Evolutionary conservation across 2,888 invertebrate species (phyloP).

Genomic region (Noctua pronuba): DNA sequence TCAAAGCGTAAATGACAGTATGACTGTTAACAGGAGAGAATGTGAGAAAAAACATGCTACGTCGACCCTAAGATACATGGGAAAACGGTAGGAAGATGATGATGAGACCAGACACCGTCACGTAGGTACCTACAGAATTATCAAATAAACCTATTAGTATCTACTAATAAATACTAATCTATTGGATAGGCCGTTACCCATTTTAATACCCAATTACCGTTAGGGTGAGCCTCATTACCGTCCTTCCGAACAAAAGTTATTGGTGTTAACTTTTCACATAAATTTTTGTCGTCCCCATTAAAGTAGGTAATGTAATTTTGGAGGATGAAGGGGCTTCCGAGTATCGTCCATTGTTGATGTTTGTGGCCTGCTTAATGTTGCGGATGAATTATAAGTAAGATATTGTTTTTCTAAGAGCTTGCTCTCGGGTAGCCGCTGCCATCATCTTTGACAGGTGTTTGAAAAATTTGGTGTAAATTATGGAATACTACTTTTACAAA

Average conservation of each 20-base stretch:
- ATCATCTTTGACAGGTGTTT: slow-evolving; percentile 27
- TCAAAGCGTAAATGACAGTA: neutral
- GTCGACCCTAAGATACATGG: neutral
- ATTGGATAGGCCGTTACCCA: slow-evolving; percentile 20
- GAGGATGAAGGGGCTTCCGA: slow-evolving; percentile 62
- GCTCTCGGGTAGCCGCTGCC: neutral
- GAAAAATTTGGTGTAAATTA: too few species aligned
- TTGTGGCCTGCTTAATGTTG: slow-evolving; percentile 36
- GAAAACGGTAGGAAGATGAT: neutral
- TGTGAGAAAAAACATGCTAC: neutral
- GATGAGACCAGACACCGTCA: neutral
- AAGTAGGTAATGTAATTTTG: slow-evolving; percentile 78
- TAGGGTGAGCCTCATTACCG: slow-evolving; percentile 53
- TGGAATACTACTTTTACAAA: neutral
- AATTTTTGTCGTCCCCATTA: slow-evolving; percentile 85
- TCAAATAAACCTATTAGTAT: neutral
- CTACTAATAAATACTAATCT: slow-evolving; percentile 20
- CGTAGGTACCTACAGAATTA: neutral
- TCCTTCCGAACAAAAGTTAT: slow-evolving; percentile 68
- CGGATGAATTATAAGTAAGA: slow-evolving; percentile 30
- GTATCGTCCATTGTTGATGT: slow-evolving; percentile 58
- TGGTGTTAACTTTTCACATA: slow-evolving; percentile 83
- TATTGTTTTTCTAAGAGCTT: slow-evolving; percentile 23
- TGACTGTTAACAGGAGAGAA: neutral
- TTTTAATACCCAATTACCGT: slow-evolving; percentile 47